These are phyloP conservation scores for Chamaedrilus cognettii DNA, from an alignment of 2,888 invertebrate species.

Conservation along the genomic window DNA sequence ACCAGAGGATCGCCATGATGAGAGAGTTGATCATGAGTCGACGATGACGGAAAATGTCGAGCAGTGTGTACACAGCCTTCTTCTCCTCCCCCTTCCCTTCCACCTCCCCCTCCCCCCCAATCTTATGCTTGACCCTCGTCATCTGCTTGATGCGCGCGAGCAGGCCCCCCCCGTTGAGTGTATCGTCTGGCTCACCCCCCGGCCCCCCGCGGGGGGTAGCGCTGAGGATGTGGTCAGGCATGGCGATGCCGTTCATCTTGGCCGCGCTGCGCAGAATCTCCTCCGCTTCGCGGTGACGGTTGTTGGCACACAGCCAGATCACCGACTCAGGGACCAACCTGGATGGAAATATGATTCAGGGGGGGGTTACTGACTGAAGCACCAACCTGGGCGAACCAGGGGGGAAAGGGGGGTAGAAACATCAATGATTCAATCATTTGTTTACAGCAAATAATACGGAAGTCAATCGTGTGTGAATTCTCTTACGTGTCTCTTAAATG, in stretches of 20 bases:
- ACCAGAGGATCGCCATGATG: slow-evolving; percentile 41
- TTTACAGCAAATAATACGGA: too few species aligned
- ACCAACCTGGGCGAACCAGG: too few species aligned
- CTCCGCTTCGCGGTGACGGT: slow-evolving; percentile 33
- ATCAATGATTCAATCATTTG: too few species aligned
- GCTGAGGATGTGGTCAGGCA: slow-evolving; percentile 34
- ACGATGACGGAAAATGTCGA: slow-evolving; percentile 35
- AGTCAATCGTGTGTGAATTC: too few species aligned
- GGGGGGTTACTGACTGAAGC: too few species aligned
- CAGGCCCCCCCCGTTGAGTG: slow-evolving; percentile 8
- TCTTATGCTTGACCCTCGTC: neutral
- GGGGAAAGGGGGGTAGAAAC: too few species aligned
- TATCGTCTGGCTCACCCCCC: slow-evolving; percentile 4
- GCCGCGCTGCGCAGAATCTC: slow-evolving; percentile 36
- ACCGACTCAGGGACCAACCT: slow-evolving; percentile 41
- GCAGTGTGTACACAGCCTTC: slow-evolving; percentile 36
- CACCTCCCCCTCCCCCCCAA: neutral
- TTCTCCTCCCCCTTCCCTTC: neutral
- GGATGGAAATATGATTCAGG: too few species aligned
- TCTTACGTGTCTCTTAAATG: too few species aligned
- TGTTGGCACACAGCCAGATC: slow-evolving; percentile 40
- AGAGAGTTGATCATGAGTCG: slow-evolving; percentile 33
- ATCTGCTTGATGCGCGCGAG: slow-evolving; percentile 7
- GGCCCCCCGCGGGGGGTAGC: neutral
- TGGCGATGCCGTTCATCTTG: slow-evolving; percentile 32